A percentile compares a stretch with the other conserved stretches of the same genome.
These are phyloP conservation scores for Scytalopus superciliaris DNA, from an alignment of 2,113 vertebrate species.

Conservation along the genomic window DNA sequence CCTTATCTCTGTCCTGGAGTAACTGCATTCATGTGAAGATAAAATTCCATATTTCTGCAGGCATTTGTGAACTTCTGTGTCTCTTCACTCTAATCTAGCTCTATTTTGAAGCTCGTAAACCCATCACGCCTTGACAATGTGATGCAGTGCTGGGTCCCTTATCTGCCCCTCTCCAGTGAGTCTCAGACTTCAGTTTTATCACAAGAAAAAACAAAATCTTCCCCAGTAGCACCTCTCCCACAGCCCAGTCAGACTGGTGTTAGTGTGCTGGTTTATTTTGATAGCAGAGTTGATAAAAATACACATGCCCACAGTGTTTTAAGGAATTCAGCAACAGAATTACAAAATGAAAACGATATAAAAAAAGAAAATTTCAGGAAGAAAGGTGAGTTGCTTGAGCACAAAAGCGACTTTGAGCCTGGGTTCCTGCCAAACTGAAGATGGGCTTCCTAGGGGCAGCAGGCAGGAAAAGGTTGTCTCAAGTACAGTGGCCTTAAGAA, in stretches of 20 bases:
- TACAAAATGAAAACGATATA: not conserved
- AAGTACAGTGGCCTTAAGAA: not conserved
- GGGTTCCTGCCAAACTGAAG: not conserved
- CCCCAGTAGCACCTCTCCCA: not conserved
- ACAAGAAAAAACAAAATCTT: not conserved
- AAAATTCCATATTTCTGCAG: not conserved
- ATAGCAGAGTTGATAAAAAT: not conserved
- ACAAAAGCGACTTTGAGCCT: not conserved
- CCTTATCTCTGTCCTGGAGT: not conserved
- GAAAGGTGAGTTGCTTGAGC: not conserved
- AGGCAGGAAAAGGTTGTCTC: not conserved
- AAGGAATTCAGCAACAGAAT: not conserved
- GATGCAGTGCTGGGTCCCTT: not conserved
- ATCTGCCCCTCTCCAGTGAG: not conserved
- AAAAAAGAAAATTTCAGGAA: not conserved
- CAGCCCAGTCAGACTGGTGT: not conserved
- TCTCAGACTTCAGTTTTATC: not conserved
- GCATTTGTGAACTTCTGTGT: not conserved
- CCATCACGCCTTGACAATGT: rapidly evolving
- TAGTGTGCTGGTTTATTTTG: not conserved
- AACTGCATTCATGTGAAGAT: not conserved
- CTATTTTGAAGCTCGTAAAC: not conserved
- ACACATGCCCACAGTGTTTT: not conserved
- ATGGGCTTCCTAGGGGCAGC: not conserved
- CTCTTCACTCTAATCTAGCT: not conserved